These are phyloP conservation scores for Aethes cnicana DNA, from an alignment of 2,888 invertebrate genomes.

Conservation along the genomic window DNA sequence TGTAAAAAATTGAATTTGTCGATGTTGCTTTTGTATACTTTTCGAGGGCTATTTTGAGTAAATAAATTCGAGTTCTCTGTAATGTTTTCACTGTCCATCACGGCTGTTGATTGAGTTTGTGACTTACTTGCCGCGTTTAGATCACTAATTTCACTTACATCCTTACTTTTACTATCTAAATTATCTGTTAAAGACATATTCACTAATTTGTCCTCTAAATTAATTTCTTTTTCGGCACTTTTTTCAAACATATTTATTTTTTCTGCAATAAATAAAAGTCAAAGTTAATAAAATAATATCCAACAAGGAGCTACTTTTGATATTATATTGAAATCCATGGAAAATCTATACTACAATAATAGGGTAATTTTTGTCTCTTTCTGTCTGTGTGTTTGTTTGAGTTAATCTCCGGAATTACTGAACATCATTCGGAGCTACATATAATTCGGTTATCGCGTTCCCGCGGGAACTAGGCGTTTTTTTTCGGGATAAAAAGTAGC, in stretches of 20 bases:
- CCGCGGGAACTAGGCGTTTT: too few species aligned
- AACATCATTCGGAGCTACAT: too few species aligned
- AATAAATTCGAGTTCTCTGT: conserved; percentile 37
- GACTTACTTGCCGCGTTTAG: conserved; percentile 33
- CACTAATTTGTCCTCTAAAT: conserved; percentile 59
- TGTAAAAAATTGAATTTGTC: conserved; percentile 72
- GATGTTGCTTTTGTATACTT: conserved; percentile 65
- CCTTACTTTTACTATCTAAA: conserved; percentile 54
- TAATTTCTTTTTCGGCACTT: conserved; percentile 61
- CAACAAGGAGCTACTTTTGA: too few species aligned
- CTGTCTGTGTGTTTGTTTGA: too few species aligned
- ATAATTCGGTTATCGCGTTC: too few species aligned
- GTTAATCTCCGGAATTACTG: too few species aligned
- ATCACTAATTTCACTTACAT: conserved; percentile 47
- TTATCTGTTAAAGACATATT: conserved; percentile 64
- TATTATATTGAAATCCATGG: too few species aligned
- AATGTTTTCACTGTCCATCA: conserved; percentile 39
- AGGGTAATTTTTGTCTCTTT: too few species aligned
- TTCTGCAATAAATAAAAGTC: conserved; percentile 59
- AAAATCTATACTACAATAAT: too few species aligned
- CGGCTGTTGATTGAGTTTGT: conserved; percentile 32
- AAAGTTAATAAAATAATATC: too few species aligned
- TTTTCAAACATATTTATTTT: conserved; percentile 79
- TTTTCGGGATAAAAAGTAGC: too few species aligned
- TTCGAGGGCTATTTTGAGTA: conserved; percentile 50